Conservation (phyloP, 1,140 invertebrate genomes). For the Brachionus angularis region DNA sequence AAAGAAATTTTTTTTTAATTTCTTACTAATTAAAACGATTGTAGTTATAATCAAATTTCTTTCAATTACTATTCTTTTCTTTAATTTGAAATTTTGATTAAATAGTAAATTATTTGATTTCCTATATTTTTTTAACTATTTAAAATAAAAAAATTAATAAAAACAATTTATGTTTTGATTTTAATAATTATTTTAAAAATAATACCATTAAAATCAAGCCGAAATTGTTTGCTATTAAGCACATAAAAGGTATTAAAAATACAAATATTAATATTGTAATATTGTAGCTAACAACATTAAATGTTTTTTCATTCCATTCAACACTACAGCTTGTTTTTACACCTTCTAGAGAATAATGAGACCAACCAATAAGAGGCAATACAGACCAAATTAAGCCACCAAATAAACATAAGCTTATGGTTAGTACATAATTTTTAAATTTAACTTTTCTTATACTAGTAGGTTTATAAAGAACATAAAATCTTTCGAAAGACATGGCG, state of each 20-base stretch:
- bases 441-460: background rate
- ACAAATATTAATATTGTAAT: slow-evolving; percentile 18
- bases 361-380: slow-evolving; percentile 12
- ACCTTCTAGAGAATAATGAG: slow-evolving; percentile 14
- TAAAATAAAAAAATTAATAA: too few species aligned
- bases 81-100: background rate
- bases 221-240: slow-evolving; percentile 3
- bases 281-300: slow-evolving; percentile 31
- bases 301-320: slow-evolving; percentile 28
- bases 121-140: too few species aligned
- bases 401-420: background rate
- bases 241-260: slow-evolving; percentile 2
- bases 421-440: background rate
- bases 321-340: slow-evolving; percentile 16
- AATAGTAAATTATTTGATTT: too few species aligned
- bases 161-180: too few species aligned
- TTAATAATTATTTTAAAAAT: background rate
- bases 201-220: slow-evolving; percentile 25
- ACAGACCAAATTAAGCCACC: background rate
- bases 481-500: slow-evolving; percentile 32
- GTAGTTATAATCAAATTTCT: background rate
- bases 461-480: slow-evolving; percentile 7
- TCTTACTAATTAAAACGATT: background rate
- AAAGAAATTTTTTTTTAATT: background rate
- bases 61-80: background rate